Conservation (phyloP, 1,140 invertebrate species). For the Caenorhabditis remanei region DNA sequence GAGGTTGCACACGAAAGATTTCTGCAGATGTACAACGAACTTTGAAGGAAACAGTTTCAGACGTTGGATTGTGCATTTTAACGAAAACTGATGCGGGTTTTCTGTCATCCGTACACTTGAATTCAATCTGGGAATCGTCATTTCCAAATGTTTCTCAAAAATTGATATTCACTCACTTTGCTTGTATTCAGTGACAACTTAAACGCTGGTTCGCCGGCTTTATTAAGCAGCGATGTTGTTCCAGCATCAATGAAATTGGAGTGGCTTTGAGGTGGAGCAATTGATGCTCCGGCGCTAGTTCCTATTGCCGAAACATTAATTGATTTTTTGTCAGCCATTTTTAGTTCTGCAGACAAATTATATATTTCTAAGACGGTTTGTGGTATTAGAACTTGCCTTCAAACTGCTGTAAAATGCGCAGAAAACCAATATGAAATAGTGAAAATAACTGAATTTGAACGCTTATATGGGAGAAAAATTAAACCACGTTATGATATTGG, state of each 20-base stretch:
- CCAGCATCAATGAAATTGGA: slow-evolving; percentile 26
- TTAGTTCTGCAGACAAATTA: not conserved
- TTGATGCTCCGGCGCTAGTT: not conserved
- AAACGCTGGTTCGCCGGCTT: slow-evolving; percentile 38
- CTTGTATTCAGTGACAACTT: slow-evolving; percentile 6
- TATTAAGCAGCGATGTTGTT: slow-evolving; percentile 7
- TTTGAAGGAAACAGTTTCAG: slow-evolving; percentile 20
- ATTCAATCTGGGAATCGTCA: not conserved
- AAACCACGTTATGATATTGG: too few species aligned
- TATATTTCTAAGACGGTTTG: not conserved
- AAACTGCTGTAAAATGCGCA: slow-evolving; percentile 28
- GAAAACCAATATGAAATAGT: slow-evolving; percentile 1
- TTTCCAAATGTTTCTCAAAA: not conserved
- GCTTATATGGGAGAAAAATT: too few species aligned
- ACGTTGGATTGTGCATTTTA: slow-evolving; percentile 16
- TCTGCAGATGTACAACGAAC: slow-evolving; percentile 57
- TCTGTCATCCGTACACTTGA: slow-evolving; percentile 37
- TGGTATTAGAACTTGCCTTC: not conserved
- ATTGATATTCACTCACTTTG: not conserved
- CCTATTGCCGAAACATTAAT: not conserved
- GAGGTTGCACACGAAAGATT: slow-evolving; percentile 62
- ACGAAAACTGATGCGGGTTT: slow-evolving; percentile 17
- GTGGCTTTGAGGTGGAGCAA: not conserved
- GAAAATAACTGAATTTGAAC: not conserved
- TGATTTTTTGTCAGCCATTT: slow-evolving; percentile 30